A percentile compares a stretch with the other conserved stretches of the same genome.
Evolutionary conservation across 2,797 vertebrate genomes (phyloP).

Genomic region (Adrianichthys oophorus): DNA sequence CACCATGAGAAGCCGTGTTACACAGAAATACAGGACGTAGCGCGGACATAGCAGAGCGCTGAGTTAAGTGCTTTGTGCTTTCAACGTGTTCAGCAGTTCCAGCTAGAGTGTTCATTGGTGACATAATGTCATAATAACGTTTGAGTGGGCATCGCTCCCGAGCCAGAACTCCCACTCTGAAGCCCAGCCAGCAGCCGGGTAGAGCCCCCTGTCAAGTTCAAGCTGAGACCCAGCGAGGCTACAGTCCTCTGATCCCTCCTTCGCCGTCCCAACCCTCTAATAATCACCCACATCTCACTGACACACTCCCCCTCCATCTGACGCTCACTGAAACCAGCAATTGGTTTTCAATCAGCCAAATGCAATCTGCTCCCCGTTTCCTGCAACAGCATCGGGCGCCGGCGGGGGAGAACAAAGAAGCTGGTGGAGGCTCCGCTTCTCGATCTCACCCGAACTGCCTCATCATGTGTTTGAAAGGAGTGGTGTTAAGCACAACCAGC

Average conservation of each 20-base stretch:
- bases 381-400: slow-evolving; percentile 19
- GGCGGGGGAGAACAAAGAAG: slow-evolving; percentile 46
- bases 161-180: slow-evolving; percentile 45
- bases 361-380: slow-evolving; percentile 68
- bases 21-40: background rate
- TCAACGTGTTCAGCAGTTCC: slow-evolving; percentile 17
- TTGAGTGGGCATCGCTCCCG: slow-evolving; percentile 22
- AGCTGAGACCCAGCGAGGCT: slow-evolving; percentile 56
- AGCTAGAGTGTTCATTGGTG: slow-evolving; percentile 42
- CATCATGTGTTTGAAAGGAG: slow-evolving; percentile 49
- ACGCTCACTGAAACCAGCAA: slow-evolving; percentile 66
- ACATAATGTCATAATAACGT: slow-evolving; percentile 44
- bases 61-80: slow-evolving; percentile 8
- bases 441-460: slow-evolving; percentile 43
- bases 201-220: slow-evolving; percentile 62
- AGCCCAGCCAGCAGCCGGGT: slow-evolving; percentile 34
- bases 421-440: slow-evolving; percentile 36
- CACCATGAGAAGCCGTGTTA: background rate
- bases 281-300: slow-evolving; percentile 72
- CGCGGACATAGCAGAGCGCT: background rate
- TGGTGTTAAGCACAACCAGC: slow-evolving; percentile 67
- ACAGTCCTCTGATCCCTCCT: slow-evolving; percentile 26
- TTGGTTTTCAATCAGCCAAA: slow-evolving; percentile 78
- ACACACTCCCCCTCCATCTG: slow-evolving; percentile 47
- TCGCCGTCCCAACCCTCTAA: slow-evolving; percentile 62